A percentile compares a stretch with the other conserved stretches of the same genome.
phyloP scores from a whole-genome alignment of 2,113 vertebrate genomes.

The Indicator indicator region DNA sequence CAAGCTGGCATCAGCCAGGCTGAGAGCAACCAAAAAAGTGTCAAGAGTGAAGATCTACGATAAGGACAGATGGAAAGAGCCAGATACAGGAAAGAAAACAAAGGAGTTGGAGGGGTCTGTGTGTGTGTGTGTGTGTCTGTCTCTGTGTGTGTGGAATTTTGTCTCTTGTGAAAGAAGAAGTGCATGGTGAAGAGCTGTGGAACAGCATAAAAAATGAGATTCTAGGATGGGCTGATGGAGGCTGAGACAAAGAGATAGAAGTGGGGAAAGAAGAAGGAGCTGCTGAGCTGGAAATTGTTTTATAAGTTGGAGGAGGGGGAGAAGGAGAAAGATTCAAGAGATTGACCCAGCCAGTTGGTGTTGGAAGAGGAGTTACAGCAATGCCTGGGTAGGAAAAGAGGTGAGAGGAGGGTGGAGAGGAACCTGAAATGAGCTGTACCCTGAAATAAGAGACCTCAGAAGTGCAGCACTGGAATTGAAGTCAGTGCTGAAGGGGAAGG shows the following conservation, averaged over 20 bases:
- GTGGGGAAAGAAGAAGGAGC: not conserved
- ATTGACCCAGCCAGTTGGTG: not conserved
- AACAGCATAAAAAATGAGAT: conserved; percentile 53
- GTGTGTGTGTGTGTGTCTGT: too few species aligned
- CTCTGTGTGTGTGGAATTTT: not conserved
- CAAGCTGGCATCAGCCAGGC: conserved; percentile 8
- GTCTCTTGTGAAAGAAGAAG: conserved; percentile 3
- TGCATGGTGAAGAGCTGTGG: conserved; percentile 41
- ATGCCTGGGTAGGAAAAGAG: not conserved
- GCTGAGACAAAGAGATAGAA: not conserved
- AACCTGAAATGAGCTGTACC: not conserved
- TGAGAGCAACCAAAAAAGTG: conserved; percentile 55
- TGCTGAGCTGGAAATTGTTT: not conserved
- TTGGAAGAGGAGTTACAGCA: not conserved
- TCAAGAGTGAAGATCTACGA: conserved; percentile 56
- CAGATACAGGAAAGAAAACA: conserved; percentile 37
- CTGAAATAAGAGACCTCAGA: not conserved
- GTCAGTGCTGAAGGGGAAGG: not conserved
- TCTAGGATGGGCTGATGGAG: not conserved
- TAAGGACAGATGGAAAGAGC: conserved; percentile 60
- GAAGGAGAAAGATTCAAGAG: not conserved
- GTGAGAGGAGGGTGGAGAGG: not conserved
- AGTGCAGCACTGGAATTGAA: not conserved
- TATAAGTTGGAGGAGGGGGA: not conserved
- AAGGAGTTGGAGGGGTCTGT: not conserved